Evolutionary conservation across 37 sponge, comb jelly and placozoan genomes (phyloP).

Genomic region (Diacarnus erythraeanus): DNA sequence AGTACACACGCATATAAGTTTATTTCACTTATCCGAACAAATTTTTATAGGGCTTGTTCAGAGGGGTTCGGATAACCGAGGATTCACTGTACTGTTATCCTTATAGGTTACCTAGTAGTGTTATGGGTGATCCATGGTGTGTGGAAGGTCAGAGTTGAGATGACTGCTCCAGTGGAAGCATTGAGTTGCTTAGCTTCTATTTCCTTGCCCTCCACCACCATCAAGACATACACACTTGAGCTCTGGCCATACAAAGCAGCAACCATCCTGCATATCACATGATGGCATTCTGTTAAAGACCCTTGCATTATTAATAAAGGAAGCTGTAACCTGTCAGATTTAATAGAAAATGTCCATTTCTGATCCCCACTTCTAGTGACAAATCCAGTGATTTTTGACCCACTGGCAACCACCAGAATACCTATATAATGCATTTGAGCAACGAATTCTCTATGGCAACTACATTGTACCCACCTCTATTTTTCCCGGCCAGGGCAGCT

Average conservation of each 20-base stretch:
- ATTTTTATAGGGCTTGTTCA: too few relatives aligned
- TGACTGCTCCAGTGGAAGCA: background rate
- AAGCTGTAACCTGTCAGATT: constrained; percentile 3
- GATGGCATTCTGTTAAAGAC: too few relatives aligned
- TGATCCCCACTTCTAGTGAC: constrained; percentile 8
- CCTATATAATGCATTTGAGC: background rate
- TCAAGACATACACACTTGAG: background rate
- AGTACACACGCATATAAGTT: too few relatives aligned
- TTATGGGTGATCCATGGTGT: constrained; percentile 1
- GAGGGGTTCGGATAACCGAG: too few relatives aligned
- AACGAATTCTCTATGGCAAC: background rate
- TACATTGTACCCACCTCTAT: constrained; percentile 14
- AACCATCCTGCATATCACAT: background rate
- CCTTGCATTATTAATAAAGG: background rate
- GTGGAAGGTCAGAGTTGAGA: background rate
- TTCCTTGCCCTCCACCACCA: background rate
- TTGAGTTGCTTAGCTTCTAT: background rate
- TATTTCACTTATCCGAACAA: too few relatives aligned
- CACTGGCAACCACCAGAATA: constrained; percentile 3
- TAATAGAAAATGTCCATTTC: background rate
- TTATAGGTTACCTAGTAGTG: background rate
- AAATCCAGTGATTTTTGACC: constrained; percentile 2
- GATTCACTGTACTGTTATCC: too few relatives aligned
- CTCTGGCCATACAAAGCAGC: background rate
- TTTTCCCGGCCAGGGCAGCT: constrained; percentile 19